A percentile compares a stretch with the other conserved stretches of the same genome.
Evolutionary conservation across 1,140 invertebrate species (phyloP).

Genomic region (Drosophila simulans): DNA sequence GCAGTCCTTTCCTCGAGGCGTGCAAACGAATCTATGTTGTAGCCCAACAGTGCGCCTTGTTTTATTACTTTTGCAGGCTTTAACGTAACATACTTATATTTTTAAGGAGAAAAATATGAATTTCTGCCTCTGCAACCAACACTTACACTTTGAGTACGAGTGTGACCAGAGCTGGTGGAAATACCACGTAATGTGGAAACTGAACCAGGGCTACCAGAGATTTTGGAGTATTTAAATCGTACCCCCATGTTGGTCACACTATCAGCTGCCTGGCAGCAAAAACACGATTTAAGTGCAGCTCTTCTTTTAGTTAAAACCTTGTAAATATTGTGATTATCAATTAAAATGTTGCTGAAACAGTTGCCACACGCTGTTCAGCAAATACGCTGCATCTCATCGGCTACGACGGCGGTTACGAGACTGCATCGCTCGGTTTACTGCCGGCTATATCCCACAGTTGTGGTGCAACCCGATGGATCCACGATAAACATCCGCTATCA

Average conservation of each 20-base stretch:
- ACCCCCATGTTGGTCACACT: background rate
- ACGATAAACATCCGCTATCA: slow-evolving; percentile 92
- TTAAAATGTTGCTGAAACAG: slow-evolving; percentile 56
- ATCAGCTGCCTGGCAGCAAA: slow-evolving; percentile 17
- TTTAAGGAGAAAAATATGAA: slow-evolving; percentile 13
- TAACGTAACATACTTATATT: slow-evolving; percentile 30
- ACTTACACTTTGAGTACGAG: slow-evolving; percentile 52
- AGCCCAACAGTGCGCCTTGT: fast-evolving
- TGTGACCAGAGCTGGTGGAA: slow-evolving; percentile 1
- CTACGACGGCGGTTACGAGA: slow-evolving; percentile 88
- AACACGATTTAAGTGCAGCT: slow-evolving; percentile 13
- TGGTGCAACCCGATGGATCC: slow-evolving; percentile 93
- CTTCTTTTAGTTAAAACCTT: background rate
- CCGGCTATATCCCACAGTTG: slow-evolving; percentile 90
- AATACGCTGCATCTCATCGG: slow-evolving; percentile 65
- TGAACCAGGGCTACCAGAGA: background rate
- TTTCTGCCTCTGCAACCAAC: slow-evolving; percentile 16
- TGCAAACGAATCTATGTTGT: too few relatives aligned
- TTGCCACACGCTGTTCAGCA: slow-evolving; percentile 53
- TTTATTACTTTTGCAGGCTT: background rate
- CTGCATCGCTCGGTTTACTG: slow-evolving; percentile 89
- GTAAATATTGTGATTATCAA: slow-evolving; percentile 5
- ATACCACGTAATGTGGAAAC: background rate
- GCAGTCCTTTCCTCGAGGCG: background rate
- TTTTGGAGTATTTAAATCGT: background rate